These are phyloP conservation scores for Agapostemon virescens DNA, from an alignment of 2,888 invertebrate genomes.

Conservation along the genomic window DNA sequence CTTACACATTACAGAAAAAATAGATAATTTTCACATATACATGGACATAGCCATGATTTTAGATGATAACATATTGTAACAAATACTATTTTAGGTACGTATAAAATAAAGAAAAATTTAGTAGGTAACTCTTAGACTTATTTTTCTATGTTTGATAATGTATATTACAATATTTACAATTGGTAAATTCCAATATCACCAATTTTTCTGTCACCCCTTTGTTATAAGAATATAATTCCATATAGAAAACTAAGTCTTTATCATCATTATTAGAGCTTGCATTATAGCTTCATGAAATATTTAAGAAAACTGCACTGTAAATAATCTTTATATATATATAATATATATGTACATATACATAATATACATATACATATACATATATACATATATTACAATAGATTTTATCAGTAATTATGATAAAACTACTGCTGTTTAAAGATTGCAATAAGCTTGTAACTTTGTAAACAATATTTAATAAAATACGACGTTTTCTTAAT, in stretches of 20 bases:
- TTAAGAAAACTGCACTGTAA: conserved; percentile 69
- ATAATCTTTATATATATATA: conserved; percentile 53
- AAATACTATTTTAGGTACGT: conserved; percentile 65
- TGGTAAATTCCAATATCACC: conserved; percentile 76
- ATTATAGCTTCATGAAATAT: conserved; percentile 66
- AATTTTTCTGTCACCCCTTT: conserved; percentile 65
- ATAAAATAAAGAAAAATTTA: conserved; percentile 68
- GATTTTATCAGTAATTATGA: conserved; percentile 62
- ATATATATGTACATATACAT: not conserved
- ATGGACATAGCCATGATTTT: conserved; percentile 52
- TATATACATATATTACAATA: conserved; percentile 66
- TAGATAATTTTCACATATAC: conserved; percentile 53
- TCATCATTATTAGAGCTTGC: conserved; percentile 72
- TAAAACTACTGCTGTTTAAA: conserved; percentile 68
- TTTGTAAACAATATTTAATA: conserved; percentile 57
- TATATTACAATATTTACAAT: conserved; percentile 79
- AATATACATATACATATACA: conserved; percentile 43
- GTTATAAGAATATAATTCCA: conserved; percentile 79
- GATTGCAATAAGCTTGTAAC: conserved; percentile 60
- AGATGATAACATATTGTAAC: conserved; percentile 65
- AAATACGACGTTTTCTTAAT: conserved; percentile 52
- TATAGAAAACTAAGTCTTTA: conserved; percentile 80
- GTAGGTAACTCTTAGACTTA: conserved; percentile 76
- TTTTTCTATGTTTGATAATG: conserved; percentile 73
- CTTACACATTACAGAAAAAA: conserved; percentile 59